Conservation (phyloP, 2,113 vertebrate species). For the Columba livia region DNA sequence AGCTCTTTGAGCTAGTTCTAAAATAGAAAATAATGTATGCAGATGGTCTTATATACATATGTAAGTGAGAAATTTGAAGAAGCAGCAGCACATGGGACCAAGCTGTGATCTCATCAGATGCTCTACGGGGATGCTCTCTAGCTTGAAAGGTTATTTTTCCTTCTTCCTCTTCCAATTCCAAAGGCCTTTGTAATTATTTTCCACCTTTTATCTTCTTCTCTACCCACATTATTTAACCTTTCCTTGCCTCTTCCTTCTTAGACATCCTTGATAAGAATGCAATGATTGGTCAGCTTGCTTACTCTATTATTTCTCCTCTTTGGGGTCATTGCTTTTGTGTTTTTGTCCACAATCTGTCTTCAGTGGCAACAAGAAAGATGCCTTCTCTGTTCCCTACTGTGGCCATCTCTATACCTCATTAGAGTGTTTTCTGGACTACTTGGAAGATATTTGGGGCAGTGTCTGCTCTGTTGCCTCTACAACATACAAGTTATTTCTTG, state of each 20-base stretch:
- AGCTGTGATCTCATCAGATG: slow-evolving; percentile 19
- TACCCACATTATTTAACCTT: neutral
- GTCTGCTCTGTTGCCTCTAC: neutral
- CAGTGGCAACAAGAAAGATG: neutral
- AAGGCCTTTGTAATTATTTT: neutral
- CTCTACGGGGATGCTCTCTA: neutral
- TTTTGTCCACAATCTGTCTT: neutral
- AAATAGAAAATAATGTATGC: slow-evolving; percentile 18
- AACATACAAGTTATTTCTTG: neutral
- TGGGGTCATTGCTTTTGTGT: neutral
- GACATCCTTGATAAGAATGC: neutral
- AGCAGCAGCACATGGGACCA: neutral
- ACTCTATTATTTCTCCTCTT: neutral
- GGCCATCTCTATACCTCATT: neutral
- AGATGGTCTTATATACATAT: slow-evolving; percentile 25
- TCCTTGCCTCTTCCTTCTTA: neutral
- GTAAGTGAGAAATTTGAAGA: neutral
- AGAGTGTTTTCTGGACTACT: neutral
- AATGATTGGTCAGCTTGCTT: neutral
- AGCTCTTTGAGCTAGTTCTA: slow-evolving; percentile 9
- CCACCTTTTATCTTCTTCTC: neutral
- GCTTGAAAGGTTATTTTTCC: neutral
- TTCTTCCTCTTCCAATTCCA: neutral
- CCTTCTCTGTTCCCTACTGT: neutral
- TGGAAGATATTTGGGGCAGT: neutral